Evolutionary conservation across 2,113 vertebrate species (phyloP).

Genomic region (Promerops cafer): DNA sequence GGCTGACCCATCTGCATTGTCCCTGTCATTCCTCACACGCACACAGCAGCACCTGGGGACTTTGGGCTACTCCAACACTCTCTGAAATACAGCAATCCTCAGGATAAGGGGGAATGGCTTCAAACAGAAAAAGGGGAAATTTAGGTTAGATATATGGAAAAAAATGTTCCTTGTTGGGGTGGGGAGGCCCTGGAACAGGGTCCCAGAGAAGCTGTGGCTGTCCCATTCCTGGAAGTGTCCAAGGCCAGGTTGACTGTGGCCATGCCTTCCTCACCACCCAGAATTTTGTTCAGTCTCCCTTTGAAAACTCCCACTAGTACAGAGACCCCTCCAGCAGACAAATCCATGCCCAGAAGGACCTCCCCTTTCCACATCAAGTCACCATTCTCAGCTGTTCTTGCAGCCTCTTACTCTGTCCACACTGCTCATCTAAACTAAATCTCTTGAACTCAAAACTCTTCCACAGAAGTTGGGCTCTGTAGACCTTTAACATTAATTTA

Average conservation of each 20-base stretch:
- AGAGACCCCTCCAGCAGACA: not conserved
- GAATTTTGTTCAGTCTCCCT: not conserved
- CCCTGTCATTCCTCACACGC: accelerated
- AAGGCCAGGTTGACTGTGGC: not conserved
- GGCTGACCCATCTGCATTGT: accelerated
- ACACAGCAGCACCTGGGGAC: not conserved
- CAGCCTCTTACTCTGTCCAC: not conserved
- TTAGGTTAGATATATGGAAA: not conserved
- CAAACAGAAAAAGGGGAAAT: not conserved
- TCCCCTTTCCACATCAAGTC: not conserved
- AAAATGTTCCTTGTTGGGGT: not conserved
- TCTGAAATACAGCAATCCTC: not conserved
- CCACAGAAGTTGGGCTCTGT: not conserved
- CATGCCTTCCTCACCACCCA: not conserved
- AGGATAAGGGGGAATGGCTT: not conserved
- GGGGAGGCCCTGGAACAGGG: not conserved
- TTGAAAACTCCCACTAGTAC: not conserved
- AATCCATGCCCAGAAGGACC: not conserved
- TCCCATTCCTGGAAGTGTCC: not conserved
- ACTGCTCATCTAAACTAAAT: not conserved
- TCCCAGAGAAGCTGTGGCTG: not conserved
- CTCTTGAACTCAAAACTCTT: not conserved
- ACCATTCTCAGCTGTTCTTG: not conserved
- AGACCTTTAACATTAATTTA: not conserved
- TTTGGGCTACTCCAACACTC: not conserved